Evolutionary conservation across 1,140 invertebrate species (phyloP).

Genomic region (Bombus difficillimus): DNA sequence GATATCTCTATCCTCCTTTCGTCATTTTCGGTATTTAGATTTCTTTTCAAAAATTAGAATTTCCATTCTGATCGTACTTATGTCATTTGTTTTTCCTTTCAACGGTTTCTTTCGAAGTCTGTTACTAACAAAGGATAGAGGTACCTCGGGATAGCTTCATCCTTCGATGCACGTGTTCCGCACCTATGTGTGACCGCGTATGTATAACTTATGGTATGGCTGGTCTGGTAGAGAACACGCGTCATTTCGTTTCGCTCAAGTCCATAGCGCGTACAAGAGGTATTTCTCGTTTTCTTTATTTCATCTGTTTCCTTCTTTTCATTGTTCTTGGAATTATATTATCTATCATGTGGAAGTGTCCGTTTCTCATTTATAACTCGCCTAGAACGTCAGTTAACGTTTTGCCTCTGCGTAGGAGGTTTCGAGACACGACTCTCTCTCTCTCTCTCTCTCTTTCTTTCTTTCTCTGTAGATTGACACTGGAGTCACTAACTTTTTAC

Average conservation of each 20-base stretch:
- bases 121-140: neutral
- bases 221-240: slow-evolving; percentile 44
- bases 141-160: neutral
- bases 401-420: neutral
- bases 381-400: neutral
- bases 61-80: neutral
- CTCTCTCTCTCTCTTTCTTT: too few species aligned
- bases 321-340: slow-evolving; percentile 3
- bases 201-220: slow-evolving; percentile 26
- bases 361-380: neutral
- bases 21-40: neutral
- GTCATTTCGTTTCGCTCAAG: slow-evolving; percentile 20
- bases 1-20: neutral
- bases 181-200: neutral
- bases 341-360: slow-evolving; percentile 5
- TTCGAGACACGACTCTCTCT: neutral
- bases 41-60: neutral
- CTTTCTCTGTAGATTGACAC: neutral
- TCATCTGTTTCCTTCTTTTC: neutral
- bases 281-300: slow-evolving; percentile 41
- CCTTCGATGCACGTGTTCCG: neutral
- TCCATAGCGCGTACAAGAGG: slow-evolving; percentile 49
- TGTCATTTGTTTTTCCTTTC: too few species aligned
- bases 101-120: neutral
- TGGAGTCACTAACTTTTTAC: neutral